Evolutionary conservation across 2,797 vertebrate genomes (phyloP).

Genomic region (Melanotaenia nigrans): DNA sequence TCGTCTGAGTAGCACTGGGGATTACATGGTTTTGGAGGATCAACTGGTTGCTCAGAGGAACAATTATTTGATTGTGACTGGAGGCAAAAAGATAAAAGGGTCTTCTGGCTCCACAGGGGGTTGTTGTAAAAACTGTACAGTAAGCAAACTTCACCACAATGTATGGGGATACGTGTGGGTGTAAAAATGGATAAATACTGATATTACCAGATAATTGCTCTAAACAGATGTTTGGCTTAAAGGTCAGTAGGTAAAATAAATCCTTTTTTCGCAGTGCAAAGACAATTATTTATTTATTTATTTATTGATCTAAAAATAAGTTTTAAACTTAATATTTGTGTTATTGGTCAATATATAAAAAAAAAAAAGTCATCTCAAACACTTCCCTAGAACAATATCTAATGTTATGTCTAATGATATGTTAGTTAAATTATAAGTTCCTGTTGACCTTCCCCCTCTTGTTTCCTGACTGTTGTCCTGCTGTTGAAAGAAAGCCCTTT

Average conservation of each 20-base stretch:
- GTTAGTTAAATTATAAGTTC: no score
- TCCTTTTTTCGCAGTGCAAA: neutral
- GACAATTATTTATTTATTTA: no score
- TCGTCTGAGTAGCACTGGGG: slow-evolving; percentile 57
- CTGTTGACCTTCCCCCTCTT: no score
- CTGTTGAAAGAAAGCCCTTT: no score
- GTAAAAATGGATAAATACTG: slow-evolving; percentile 18
- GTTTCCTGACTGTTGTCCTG: no score
- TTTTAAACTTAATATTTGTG: neutral
- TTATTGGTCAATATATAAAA: neutral
- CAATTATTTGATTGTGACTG: slow-evolving; percentile 74
- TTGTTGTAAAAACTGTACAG: slow-evolving; percentile 40
- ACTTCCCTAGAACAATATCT: no score
- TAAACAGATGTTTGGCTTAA: neutral
- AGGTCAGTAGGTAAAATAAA: neutral
- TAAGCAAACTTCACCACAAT: slow-evolving; percentile 20
- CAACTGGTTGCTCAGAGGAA: slow-evolving; percentile 76
- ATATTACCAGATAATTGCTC: neutral
- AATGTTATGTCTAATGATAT: no score
- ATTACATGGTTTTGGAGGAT: slow-evolving; percentile 70
- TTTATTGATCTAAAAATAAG: neutral
- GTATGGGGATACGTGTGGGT: neutral
- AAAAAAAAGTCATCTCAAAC: no score
- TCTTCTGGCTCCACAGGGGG: slow-evolving; percentile 47
- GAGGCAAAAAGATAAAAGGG: slow-evolving; percentile 61